phyloP scores from a whole-genome alignment of 2,888 invertebrate genomes.

The Drosophila niveifrons region DNA sequence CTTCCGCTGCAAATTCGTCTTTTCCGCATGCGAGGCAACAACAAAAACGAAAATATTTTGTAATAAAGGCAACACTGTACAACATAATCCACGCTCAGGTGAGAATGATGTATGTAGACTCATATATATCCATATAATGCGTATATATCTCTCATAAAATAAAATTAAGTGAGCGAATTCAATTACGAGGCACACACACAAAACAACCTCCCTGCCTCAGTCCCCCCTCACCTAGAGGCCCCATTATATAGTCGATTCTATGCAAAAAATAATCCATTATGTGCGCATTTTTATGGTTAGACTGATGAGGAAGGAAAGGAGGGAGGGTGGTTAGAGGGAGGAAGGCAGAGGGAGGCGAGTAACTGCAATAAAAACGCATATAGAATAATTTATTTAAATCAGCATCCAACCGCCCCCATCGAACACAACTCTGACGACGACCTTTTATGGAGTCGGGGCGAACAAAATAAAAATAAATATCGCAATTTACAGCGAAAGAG shows the following conservation, averaged over 20 bases:
- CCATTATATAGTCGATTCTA: not conserved
- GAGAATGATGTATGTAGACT: constrained; percentile 48
- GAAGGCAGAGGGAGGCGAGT: constrained; percentile 9
- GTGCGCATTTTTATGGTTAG: constrained; percentile 35
- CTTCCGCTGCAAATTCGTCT: constrained; percentile 75
- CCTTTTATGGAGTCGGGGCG: constrained; percentile 75
- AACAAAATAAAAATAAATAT: constrained; percentile 45
- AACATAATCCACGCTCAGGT: constrained; percentile 54
- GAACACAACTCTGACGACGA: constrained; percentile 54
- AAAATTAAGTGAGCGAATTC: constrained; percentile 58
- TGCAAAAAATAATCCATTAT: constrained; percentile 43
- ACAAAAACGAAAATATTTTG: constrained; percentile 4
- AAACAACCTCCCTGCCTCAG: constrained; percentile 15
- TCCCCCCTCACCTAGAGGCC: not conserved
- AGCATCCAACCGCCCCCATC: constrained; percentile 71
- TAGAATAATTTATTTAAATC: constrained; percentile 80
- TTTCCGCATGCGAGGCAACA: constrained; percentile 61
- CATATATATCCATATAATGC: not conserved
- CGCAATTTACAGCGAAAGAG: constrained; percentile 52
- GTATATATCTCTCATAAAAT: constrained; percentile 28
- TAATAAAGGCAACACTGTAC: not conserved
- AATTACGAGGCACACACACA: constrained; percentile 60
- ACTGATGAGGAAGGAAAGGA: not conserved
- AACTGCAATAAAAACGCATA: constrained; percentile 72
- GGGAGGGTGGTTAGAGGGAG: not conserved